Evolutionary conservation across 2,888 invertebrate species (phyloP).

Genomic region (Dichetophora obliterata): DNA sequence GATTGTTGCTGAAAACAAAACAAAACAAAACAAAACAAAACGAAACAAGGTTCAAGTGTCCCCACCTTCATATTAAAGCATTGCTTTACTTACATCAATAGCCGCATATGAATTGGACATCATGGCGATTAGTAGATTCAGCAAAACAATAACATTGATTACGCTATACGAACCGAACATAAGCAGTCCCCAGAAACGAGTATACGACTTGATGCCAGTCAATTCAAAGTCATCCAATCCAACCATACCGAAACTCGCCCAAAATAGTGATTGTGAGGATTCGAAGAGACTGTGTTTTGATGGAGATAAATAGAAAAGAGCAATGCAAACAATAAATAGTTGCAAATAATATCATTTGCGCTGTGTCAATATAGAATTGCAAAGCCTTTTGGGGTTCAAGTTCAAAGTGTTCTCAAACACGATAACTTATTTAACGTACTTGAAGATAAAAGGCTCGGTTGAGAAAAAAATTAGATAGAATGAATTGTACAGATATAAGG

Average conservation of each 20-base stretch:
- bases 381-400: not conserved
- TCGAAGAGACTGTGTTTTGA: constrained; percentile 83
- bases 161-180: constrained; percentile 97
- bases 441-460: too few species aligned
- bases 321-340: not conserved
- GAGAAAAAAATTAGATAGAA: not conserved
- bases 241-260: constrained; percentile 95
- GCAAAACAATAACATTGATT: constrained; percentile 92
- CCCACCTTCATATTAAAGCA: not conserved
- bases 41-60: constrained; percentile 6
- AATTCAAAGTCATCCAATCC: constrained; percentile 90
- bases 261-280: constrained; percentile 94
- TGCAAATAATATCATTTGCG: constrained; percentile 24
- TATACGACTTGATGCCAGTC: constrained; percentile 88
- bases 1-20: constrained; percentile 81
- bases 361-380: constrained; percentile 39
- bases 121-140: constrained; percentile 97
- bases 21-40: not conserved
- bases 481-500: not conserved
- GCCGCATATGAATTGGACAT: constrained; percentile 96
- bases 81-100: constrained; percentile 81
- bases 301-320: not conserved
- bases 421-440: too few species aligned
- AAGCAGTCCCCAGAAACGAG: constrained; percentile 93
- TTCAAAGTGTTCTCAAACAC: not conserved